Evolutionary conservation across 2,113 vertebrate genomes (phyloP), one percentile per base, ranked within the genome.

Genomic region (Periophthalmus modestus): DNA sequence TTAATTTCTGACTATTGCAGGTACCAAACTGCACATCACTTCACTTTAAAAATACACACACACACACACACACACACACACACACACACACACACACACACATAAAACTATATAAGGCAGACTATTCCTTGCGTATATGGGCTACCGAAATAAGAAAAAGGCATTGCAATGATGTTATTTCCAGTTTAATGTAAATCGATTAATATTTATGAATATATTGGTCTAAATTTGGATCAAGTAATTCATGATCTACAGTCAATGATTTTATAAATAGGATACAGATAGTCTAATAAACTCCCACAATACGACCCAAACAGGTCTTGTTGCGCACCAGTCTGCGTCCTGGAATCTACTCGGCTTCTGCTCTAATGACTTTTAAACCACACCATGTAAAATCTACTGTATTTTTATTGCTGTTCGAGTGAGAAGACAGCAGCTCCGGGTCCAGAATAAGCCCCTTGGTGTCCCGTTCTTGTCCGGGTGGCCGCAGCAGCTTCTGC

Each of bases 401-500:
- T 72, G 69, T 80, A 43, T 72, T 70, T 84, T 81, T 79, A 83
- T 73, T 73, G 79, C 73, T 39, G 62, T 70, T 47, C 75, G 80
- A 82, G 72, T 76, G 68, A 84, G 73, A 36, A 7, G 80, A 82
- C 83, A 80, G 65, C 65, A n/a, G 33, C 71, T 48, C 74, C 36
- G 46, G 75, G 77, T 87, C 78, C 59, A 23, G 54, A 77, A 85
- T 67, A 78, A 79, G 58, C 62, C 79, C 69, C 65, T 78, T 58
- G 82, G 23, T 68, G 78, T 79, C 59, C 73, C 63, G 82, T 84
- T 78, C 90, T 86, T 67, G 86, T 87, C 85, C 81, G 84, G 84
- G 85, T 87, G 87, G 87, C 89, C 87, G 84, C 82, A 81, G 75
- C 84, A 71, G 85, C 81, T 83, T 87, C 88, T 86, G 79, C 75